Conservation (phyloP, 2,113 vertebrate genomes). For the Salvator merianae region DNA sequence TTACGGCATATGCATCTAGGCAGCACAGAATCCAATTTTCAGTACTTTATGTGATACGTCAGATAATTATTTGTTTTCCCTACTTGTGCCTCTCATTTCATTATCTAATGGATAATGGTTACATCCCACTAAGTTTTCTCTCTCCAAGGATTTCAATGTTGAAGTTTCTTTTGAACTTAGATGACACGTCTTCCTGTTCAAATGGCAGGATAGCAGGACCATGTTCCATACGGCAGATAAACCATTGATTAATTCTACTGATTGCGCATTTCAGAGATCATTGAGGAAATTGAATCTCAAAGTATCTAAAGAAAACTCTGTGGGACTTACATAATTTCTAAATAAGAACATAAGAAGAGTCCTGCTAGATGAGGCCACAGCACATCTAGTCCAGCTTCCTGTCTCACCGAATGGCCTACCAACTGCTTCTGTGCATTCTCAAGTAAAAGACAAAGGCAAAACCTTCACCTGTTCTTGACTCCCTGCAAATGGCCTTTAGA, state of each 20-base stretch:
- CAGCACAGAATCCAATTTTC: neutral
- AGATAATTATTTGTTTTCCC: neutral
- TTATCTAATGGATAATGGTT: slow-evolving; percentile 9
- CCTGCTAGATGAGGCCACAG: too few relatives aligned
- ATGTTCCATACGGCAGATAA: slow-evolving; percentile 63
- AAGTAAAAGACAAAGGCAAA: too few relatives aligned
- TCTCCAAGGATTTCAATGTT: slow-evolving; percentile 36
- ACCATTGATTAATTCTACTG: slow-evolving; percentile 73
- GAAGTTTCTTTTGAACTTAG: slow-evolving; percentile 47
- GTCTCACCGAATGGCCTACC: too few relatives aligned
- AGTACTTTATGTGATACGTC: rapidly evolving
- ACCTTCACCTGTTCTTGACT: too few relatives aligned
- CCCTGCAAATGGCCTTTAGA: too few relatives aligned
- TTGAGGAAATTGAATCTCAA: slow-evolving; percentile 74
- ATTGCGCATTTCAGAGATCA: slow-evolving; percentile 69
- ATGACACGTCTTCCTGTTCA: slow-evolving; percentile 57
- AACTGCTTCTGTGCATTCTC: too few relatives aligned
- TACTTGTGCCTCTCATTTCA: neutral
- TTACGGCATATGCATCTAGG: neutral
- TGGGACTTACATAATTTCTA: slow-evolving; percentile 66
- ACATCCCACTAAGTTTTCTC: slow-evolving; percentile 40
- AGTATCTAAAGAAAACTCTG: slow-evolving; percentile 63
- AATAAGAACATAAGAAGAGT: too few relatives aligned
- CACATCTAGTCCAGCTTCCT: too few relatives aligned
- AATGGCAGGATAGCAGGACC: slow-evolving; percentile 57